A percentile compares a stretch with the other conserved stretches of the same genome.
Evolutionary conservation across 2,888 invertebrate genomes (phyloP).

Genomic region (Chromoteleia sp.): DNA sequence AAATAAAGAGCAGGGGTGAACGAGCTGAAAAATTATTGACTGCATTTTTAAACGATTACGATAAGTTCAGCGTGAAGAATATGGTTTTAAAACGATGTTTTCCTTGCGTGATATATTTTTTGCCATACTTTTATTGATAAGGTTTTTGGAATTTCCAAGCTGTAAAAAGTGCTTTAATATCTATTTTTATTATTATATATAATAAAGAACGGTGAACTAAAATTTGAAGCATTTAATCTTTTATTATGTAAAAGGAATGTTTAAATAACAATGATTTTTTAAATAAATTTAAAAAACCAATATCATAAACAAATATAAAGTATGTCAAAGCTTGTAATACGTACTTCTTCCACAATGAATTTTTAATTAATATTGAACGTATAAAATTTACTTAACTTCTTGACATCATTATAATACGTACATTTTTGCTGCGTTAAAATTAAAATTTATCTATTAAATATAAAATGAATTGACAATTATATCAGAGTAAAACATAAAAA

Average conservation of each 20-base stretch:
- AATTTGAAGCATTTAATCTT: too few relatives aligned
- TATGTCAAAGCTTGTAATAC: too few relatives aligned
- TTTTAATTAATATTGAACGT: neutral
- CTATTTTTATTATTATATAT: too few relatives aligned
- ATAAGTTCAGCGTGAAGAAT: neutral
- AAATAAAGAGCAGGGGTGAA: constrained; percentile 14
- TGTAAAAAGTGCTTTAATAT: too few relatives aligned
- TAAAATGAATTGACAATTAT: neutral
- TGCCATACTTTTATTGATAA: neutral
- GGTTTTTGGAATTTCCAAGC: too few relatives aligned
- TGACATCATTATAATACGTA: neutral
- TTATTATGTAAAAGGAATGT: too few relatives aligned
- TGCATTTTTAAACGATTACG: neutral
- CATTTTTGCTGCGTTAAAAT: neutral
- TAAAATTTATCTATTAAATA: neutral
- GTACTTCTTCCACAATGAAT: neutral
- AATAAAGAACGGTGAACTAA: too few relatives aligned
- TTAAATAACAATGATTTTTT: too few relatives aligned
- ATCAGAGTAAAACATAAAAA: neutral
- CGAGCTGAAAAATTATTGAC: constrained; percentile 15
- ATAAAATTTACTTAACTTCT: neutral
- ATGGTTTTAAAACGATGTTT: neutral
- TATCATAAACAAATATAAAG: too few relatives aligned
- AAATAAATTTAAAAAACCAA: too few relatives aligned
- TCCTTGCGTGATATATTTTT: neutral